Conservation (phyloP, 2,888 invertebrate species). For the Myopa tessellatipennis region DNA sequence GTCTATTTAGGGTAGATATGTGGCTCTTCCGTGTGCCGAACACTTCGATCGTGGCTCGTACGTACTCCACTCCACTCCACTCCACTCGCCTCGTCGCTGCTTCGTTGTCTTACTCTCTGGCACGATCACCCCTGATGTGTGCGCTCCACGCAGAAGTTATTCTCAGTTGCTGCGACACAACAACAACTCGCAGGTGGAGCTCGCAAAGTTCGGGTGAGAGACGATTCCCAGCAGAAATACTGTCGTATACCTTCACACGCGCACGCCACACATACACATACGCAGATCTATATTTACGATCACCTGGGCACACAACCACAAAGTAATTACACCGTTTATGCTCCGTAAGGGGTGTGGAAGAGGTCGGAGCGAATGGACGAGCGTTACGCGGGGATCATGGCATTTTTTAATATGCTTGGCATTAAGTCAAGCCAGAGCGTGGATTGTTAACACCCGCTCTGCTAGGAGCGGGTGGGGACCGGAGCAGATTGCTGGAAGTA, state of each 20-base stretch:
- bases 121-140: constrained; percentile 3
- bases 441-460: constrained; percentile 9
- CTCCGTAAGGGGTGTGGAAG: not conserved
- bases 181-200: not conserved
- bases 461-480: not conserved
- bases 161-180: not conserved
- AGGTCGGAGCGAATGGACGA: not conserved
- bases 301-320: not conserved
- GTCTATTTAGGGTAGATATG: constrained; percentile 5
- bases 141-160: not conserved
- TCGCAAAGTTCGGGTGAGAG: constrained; percentile 1
- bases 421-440: not conserved
- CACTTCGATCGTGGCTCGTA: constrained; percentile 12
- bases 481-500: not conserved
- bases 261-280: not conserved
- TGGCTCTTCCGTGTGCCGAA: constrained; percentile 16
- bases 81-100: not conserved
- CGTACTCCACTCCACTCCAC: not conserved
- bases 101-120: constrained; percentile 5
- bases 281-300: not conserved
- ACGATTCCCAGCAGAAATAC: not conserved
- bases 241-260: constrained; percentile 8
- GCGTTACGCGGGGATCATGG: constrained; percentile 8
- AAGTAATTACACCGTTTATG: not conserved
- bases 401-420: constrained; percentile 26